A percentile compares a stretch with the other conserved stretches of the same genome.
phyloP scores from a whole-genome alignment of 1,140 invertebrate genomes.

The Listronotus bonariensis region DNA sequence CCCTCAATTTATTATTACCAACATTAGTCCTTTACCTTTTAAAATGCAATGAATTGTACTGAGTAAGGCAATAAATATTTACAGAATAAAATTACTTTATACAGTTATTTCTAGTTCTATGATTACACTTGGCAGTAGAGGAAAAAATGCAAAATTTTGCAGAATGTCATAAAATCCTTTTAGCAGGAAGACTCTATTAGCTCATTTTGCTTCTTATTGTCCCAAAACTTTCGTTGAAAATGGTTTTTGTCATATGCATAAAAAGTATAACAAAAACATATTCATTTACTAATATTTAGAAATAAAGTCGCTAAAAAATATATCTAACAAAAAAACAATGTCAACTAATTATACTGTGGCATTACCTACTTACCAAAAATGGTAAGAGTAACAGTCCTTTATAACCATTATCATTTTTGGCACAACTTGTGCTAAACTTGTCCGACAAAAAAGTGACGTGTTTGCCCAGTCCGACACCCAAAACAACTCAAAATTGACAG shows the following conservation, averaged over 20 bases:
- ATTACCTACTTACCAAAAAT: no score
- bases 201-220: background rate
- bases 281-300: no score
- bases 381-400: no score
- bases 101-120: background rate
- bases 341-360: no score
- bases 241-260: background rate
- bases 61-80: constrained; percentile 13
- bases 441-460: no score
- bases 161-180: background rate
- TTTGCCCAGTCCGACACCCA: no score
- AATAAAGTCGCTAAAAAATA: no score
- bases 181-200: background rate
- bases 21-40: background rate
- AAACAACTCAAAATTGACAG: no score
- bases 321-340: no score
- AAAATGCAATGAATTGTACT: constrained; percentile 8
- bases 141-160: constrained; percentile 1
- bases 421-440: no score
- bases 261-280: no score
- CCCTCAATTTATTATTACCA: background rate
- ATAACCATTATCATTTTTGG: no score
- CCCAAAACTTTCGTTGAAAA: background rate
- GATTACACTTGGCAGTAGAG: constrained; percentile 3
- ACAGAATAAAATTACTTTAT: background rate